These are phyloP conservation scores for Apostichopus parvimensis DNA, from an alignment of 35 echinoderm and acorn worm genomes.

Conservation along the genomic window DNA sequence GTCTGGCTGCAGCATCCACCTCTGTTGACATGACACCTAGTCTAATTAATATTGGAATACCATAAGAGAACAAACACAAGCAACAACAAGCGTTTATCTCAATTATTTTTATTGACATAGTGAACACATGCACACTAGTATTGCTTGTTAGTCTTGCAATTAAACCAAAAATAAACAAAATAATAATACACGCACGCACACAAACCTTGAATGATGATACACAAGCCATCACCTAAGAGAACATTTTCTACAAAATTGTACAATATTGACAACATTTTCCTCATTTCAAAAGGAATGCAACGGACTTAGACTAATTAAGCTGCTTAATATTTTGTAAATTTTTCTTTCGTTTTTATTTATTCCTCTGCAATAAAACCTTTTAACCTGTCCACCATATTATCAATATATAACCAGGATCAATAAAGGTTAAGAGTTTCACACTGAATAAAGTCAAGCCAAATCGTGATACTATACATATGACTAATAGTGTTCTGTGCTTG, in stretches of 20 bases:
- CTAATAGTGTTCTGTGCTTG: too few relatives aligned
- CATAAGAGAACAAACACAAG: too few relatives aligned
- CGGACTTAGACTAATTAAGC: neutral
- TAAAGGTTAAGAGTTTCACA: too few relatives aligned
- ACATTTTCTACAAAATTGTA: neutral
- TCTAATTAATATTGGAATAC: too few relatives aligned
- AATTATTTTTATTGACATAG: neutral
- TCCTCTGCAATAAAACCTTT: too few relatives aligned
- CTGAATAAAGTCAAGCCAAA: too few relatives aligned
- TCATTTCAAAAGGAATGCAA: neutral
- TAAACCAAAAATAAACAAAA: neutral
- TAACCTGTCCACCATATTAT: too few relatives aligned
- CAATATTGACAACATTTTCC: neutral
- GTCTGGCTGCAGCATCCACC: too few relatives aligned
- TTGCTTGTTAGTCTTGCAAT: neutral
- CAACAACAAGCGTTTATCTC: neutral
- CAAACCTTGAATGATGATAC: neutral
- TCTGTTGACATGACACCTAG: too few relatives aligned
- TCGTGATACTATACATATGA: too few relatives aligned
- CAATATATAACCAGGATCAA: too few relatives aligned
- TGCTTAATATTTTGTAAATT: neutral
- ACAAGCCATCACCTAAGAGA: neutral
- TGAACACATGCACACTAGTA: neutral
- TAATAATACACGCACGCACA: neutral
- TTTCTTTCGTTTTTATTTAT: too few relatives aligned